Base-by-base conservation (phyloP, 1,140 invertebrate species). In the Pseudomyrmex flavicornis region DNA sequence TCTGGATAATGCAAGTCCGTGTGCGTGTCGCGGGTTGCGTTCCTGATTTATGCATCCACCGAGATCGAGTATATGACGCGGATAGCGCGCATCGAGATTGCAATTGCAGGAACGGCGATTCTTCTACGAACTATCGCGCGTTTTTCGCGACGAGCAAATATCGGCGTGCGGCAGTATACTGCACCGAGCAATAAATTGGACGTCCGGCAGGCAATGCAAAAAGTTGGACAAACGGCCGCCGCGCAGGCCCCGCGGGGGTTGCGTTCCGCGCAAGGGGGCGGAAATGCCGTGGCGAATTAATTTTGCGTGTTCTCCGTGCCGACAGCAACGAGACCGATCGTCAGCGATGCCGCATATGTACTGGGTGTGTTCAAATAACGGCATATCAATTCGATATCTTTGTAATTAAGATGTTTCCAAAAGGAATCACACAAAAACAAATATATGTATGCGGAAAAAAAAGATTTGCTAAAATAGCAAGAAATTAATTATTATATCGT, bases 211-310 rank as follows among this genome's bases (percentile, higher is more conserved):
- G 22, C 76, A 46, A 80, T 80, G 76, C 76, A 80, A 80, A 80
- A 80, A 80, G 76, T 80, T 80, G 66, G 76, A 80, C 76, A 80
- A 80, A 79, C 76, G 76, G 74, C 73, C 59, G 74, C 73, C 59
- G 74, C 74, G 65, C 54, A 17, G 20, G 12, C 54, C 76, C 76
- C 66, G 76, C 76, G 66, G 76, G 76, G 66, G 66, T 72, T 72
- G 76, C 76, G 76, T 80, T 80, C 54, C 66, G 76, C 76, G 70
- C 35, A 44, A 79, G 76, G 48, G 76, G 76, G 65, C 65, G 76
- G 65, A 70, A 79, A 79, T 66, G 65, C 76, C 65, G 76, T 44
- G 54, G 76, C 66, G 76, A 80, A 80, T 80, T 80, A 80, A 80
- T 80, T 80, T 80, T 54, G 66, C 76, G 76, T 72, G 76, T 80